Conservation (phyloP, 35 echinoderm and acorn worm species). For the Anneissia japonica region DNA sequence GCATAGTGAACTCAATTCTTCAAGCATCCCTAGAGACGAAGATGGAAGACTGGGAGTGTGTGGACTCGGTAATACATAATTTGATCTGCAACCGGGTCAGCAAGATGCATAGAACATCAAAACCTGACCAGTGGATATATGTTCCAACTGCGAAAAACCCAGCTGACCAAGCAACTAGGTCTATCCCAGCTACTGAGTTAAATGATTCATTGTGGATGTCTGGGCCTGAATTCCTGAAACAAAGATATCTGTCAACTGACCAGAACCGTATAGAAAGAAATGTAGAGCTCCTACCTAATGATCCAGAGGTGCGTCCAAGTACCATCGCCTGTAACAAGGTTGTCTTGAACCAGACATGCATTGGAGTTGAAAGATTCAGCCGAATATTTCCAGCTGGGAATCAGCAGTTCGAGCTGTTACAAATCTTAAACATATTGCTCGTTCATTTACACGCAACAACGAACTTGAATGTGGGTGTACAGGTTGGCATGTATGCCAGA, state of each 20-base stretch:
- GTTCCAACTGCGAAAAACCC: background rate
- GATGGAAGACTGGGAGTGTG: too few relatives aligned
- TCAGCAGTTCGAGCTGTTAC: conserved; percentile 18
- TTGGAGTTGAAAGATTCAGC: background rate
- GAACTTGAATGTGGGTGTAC: conserved; percentile 6
- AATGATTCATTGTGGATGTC: background rate
- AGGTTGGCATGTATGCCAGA: conserved; percentile 43
- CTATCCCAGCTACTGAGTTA: background rate
- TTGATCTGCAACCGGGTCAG: background rate
- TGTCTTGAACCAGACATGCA: background rate
- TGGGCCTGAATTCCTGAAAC: conserved; percentile 9
- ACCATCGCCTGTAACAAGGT: conserved; percentile 8
- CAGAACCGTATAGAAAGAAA: background rate
- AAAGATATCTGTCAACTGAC: background rate
- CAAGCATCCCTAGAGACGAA: too few relatives aligned
- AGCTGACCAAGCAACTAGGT: background rate
- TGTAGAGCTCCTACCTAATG: background rate
- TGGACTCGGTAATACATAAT: too few relatives aligned
- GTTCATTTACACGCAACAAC: conserved; percentile 17
- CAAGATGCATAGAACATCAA: background rate
- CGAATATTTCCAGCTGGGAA: conserved; percentile 48
- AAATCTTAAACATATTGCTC: conserved; percentile 28
- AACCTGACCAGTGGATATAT: background rate
- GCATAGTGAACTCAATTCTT: too few relatives aligned
- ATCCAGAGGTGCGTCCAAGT: conserved; percentile 33